These are phyloP conservation scores for Macrobrachium rosenbergii DNA, from an alignment of 1,140 invertebrate genomes.

Conservation along the genomic window DNA sequence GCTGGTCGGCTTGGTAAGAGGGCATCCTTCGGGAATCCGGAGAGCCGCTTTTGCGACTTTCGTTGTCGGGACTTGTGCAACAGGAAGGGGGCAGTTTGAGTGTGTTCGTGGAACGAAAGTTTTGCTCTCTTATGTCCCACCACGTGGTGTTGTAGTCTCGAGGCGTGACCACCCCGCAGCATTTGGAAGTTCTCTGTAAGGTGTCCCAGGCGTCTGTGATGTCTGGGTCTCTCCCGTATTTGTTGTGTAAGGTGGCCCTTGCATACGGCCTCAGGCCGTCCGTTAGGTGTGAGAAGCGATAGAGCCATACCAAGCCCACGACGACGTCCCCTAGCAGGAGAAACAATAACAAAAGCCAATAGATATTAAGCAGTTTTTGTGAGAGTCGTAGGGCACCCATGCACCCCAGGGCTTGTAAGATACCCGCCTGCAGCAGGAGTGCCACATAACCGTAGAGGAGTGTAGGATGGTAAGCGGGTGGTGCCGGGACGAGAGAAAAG, in stretches of 20 bases:
- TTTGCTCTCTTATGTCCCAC: constrained; percentile 64
- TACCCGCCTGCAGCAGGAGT: constrained; percentile 77
- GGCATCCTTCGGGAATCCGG: neutral
- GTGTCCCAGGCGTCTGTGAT: constrained; percentile 86
- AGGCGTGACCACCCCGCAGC: constrained; percentile 83
- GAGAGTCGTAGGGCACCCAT: constrained; percentile 83
- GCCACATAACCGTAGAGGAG: constrained; percentile 88
- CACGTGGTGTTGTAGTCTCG: constrained; percentile 74
- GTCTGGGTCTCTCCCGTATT: constrained; percentile 80
- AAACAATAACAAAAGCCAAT: constrained; percentile 85
- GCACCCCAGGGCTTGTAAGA: constrained; percentile 80
- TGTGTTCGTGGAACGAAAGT: constrained; percentile 61
- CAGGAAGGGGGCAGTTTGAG: constrained; percentile 51
- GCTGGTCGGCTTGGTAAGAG: constrained; percentile 25
- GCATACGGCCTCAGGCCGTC: constrained; percentile 80
- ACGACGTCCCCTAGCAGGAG: constrained; percentile 86
- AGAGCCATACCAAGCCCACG: constrained; percentile 89
- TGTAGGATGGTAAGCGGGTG: constrained; percentile 80
- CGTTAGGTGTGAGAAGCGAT: constrained; percentile 83
- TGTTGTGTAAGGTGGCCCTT: constrained; percentile 73
- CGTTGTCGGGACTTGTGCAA: constrained; percentile 46
- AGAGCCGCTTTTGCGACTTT: neutral
- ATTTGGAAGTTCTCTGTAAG: constrained; percentile 81
- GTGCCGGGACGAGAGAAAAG: constrained; percentile 70
- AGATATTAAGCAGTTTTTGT: constrained; percentile 84